Percentiles rank a stretch among this genome's conserved stretches.
Evolutionary conservation across 2,113 vertebrate species (phyloP).

Genomic region (Typhlomys cinereus): DNA sequence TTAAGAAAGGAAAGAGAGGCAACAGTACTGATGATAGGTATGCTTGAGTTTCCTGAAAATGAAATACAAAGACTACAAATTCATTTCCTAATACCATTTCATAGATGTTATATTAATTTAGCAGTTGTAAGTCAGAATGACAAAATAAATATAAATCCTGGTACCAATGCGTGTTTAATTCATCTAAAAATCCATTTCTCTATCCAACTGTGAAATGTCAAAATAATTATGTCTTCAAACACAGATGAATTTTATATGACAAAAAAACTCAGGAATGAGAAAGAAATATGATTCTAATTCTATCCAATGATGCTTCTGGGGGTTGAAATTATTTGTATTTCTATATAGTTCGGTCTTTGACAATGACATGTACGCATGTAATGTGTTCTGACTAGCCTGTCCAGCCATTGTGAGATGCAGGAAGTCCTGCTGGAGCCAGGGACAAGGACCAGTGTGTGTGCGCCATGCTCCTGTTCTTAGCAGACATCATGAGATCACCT

Average conservation of each 20-base stretch:
- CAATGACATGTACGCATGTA: too few species aligned
- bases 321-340: too few species aligned
- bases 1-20: not conserved
- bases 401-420: too few species aligned
- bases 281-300: not conserved
- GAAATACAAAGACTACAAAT: conserved; percentile 20
- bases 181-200: conserved; percentile 10
- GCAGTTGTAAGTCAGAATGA: conserved; percentile 13
- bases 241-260: not conserved
- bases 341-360: fast-evolving
- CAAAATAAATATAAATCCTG: conserved; percentile 16
- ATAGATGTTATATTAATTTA: not conserved
- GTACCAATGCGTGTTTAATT: not conserved
- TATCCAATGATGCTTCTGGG: too few species aligned
- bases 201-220: conserved; percentile 5
- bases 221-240: not conserved
- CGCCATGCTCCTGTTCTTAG: not conserved
- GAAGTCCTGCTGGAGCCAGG: not conserved
- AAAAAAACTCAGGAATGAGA: not conserved
- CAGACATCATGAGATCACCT: too few species aligned
- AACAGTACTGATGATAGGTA: not conserved
- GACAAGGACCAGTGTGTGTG: not conserved
- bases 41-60: not conserved
- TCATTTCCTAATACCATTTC: conserved; percentile 23
- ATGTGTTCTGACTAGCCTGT: too few species aligned